phyloP scores from a whole-genome alignment of 2,888 invertebrate genomes.

The Nomada fabriciana region DNA sequence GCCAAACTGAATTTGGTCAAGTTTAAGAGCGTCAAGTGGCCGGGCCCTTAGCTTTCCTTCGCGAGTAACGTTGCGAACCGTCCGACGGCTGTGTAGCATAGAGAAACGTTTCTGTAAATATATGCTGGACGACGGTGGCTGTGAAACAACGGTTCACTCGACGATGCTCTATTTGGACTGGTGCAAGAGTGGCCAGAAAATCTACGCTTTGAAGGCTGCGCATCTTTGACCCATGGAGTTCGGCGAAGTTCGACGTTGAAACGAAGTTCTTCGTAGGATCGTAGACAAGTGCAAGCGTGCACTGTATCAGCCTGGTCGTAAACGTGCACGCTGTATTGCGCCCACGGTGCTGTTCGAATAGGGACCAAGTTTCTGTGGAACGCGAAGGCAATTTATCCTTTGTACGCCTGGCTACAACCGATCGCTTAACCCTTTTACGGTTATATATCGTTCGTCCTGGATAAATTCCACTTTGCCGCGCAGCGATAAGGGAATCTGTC shows the following conservation, averaged over 20 bases:
- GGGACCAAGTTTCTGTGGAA: constrained; percentile 43
- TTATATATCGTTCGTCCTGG: constrained; percentile 1
- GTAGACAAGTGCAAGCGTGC: too few relatives aligned
- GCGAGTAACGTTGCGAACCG: neutral
- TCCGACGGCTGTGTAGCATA: neutral
- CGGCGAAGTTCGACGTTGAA: constrained; percentile 51
- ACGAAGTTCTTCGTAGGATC: constrained; percentile 24
- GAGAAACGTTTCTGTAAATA: neutral
- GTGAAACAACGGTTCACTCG: constrained; percentile 11
- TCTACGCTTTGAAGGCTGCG: constrained; percentile 35
- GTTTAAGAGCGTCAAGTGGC: constrained; percentile 47
- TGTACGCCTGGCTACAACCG: constrained; percentile 23
- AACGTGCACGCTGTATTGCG: constrained; percentile 8
- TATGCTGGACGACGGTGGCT: neutral
- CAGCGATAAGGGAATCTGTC: neutral
- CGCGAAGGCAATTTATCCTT: constrained; percentile 44
- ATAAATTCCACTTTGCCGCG: constrained; percentile 7
- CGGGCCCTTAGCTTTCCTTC: neutral
- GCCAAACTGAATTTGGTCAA: constrained; percentile 64
- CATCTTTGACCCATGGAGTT: constrained; percentile 52
- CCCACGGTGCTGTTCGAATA: neutral
- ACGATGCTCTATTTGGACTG: neutral
- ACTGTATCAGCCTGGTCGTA: constrained; percentile 10
- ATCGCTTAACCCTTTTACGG: constrained; percentile 35
- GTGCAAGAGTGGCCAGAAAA: constrained; percentile 34